Evolutionary conservation across 2,797 vertebrate genomes (phyloP), one percentile per base, ranked within the genome.

Genomic region (Rhinella marina): DNA sequence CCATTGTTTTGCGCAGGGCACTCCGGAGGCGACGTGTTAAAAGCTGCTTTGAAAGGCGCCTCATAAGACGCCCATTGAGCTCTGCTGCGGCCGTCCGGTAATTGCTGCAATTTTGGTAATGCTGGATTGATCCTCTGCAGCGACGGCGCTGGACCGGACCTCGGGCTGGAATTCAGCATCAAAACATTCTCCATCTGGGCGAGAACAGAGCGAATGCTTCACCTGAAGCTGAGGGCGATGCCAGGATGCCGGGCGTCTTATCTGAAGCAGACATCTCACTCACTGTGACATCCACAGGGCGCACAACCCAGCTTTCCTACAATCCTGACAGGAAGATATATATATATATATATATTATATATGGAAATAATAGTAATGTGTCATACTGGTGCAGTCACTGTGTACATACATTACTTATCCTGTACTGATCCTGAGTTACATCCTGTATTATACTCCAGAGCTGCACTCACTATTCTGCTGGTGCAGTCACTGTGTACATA

Each of bases 51-150:
- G 27, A 32, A 70, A 29, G 12, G 27, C 66, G 66, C 13, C 14
- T 70, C n/a, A 50, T 76, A 76, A 52, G 73, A 52, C 48, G 41
- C 10, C 48, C 73, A 76, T 76, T 76, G 41, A 76, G 73, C 23
- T 52, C 23, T 1, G 73, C 73, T 13, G 48, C 48, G 73, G 21
- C 73, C 48, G 21, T 23, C 72, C 1, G 73, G 48, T 76, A 76
- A 76, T 76, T 76, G 73, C 73, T 52, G 73, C 12, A 76, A 76
- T 76, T 76, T 76, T 76, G 73, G 73, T 76, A 14, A 3, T 52
- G 4, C 52, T 76, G 73, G 73, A 76, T 17, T 76, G 73, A 52
- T 23, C 14, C 11, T 52, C 73, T 25, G 48, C 73, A 76, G 72
- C 17, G 19, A 13, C 41, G 29, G 29, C 32, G 16, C 70, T 41